A percentile compares a stretch with the other conserved stretches of the same genome.
phyloP scores from a whole-genome alignment of 2,888 invertebrate species.

The Scaptomyza reducta region DNA sequence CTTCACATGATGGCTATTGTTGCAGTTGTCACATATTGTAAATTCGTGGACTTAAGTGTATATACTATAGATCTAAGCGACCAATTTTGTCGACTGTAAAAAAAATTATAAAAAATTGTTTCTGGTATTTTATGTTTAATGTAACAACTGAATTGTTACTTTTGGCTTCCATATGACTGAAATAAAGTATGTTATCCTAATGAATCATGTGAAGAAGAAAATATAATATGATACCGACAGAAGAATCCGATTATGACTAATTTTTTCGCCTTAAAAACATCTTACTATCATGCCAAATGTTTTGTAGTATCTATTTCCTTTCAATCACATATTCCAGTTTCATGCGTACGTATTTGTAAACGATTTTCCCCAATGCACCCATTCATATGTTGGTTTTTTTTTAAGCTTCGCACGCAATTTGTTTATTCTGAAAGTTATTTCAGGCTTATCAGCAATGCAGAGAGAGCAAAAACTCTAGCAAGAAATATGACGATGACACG shows the following conservation, averaged over 20 bases:
- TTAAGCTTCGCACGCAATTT: not conserved
- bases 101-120: not conserved
- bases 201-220: not conserved
- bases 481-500: not conserved
- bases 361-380: not conserved
- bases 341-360: not conserved
- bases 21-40: conserved; percentile 4
- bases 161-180: not conserved
- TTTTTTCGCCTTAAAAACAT: not conserved
- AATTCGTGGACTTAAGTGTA: not conserved
- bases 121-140: not conserved
- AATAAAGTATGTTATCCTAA: not conserved
- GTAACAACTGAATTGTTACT: too few relatives aligned
- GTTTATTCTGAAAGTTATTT: not conserved
- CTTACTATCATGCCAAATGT: not conserved
- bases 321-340: not conserved
- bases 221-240: not conserved
- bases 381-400: not conserved
- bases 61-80: not conserved
- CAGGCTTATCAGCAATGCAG: not conserved
- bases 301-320: not conserved
- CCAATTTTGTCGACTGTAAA: too few relatives aligned
- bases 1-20: too few relatives aligned
- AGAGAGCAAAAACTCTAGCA: not conserved
- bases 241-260: not conserved